These are phyloP conservation scores for Octopus sinensis DNA, from an alignment of 1,140 invertebrate species.

Conservation along the genomic window DNA sequence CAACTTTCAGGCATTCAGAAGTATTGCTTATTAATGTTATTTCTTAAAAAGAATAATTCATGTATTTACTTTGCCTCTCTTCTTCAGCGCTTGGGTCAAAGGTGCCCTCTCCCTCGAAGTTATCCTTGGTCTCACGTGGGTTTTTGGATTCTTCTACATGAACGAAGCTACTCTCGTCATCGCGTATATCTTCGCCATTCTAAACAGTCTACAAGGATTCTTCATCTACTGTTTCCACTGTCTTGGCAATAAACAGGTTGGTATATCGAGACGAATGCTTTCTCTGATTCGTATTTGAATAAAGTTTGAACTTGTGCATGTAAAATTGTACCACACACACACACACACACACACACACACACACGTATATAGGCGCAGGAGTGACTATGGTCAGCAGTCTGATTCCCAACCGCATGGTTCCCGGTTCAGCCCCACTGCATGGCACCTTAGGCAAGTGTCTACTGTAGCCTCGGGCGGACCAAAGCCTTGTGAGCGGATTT, in stretches of 20 bases:
- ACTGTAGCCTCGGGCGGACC: too few species aligned
- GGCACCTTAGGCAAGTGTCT: too few species aligned
- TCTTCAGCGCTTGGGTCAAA: slow-evolving; percentile 54
- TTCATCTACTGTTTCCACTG: slow-evolving; percentile 62
- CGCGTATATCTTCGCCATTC: slow-evolving; percentile 61
- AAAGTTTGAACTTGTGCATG: too few species aligned
- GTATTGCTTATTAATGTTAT: too few species aligned
- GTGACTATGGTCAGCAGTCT: too few species aligned
- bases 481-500: too few species aligned
- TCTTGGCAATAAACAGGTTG: slow-evolving; percentile 51
- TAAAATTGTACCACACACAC: too few species aligned
- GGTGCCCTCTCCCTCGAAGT: slow-evolving; percentile 61
- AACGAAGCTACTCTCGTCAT: slow-evolving; percentile 55
- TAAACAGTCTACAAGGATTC: slow-evolving; percentile 61
- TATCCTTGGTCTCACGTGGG: slow-evolving; percentile 62
- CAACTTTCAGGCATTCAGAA: too few species aligned
- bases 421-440: too few species aligned
- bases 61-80: neutral
- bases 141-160: slow-evolving; percentile 61
- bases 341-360: too few species aligned
- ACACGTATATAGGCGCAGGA: too few species aligned
- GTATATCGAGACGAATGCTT: neutral
- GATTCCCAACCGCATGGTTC: too few species aligned
- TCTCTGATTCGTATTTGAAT: neutral
- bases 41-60: neutral